Base-by-base conservation (phyloP, 2,888 invertebrate species). In the Acleris cristana region DNA sequence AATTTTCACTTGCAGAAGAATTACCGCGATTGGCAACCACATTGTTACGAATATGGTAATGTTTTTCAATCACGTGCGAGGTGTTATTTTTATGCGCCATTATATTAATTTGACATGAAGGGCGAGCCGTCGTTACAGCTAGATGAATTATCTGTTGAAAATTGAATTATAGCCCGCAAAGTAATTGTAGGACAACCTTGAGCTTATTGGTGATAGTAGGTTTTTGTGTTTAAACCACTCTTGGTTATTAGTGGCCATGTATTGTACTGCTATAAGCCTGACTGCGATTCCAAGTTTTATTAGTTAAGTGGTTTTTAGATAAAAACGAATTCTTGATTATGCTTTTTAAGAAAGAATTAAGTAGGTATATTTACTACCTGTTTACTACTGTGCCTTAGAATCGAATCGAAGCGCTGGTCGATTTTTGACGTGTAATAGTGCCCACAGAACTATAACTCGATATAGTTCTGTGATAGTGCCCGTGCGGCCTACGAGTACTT, bases 1-100 rank as follows among this genome's bases (percentile, higher is more conserved):
- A 87, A 87, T 89, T 87, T 89, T 85, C 85, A 88, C 85, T 82
- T 82, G 76, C 69, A 71, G 75, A 77, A 75, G 83, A 83, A 87
- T 87, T 87, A 79, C 84, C 73, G 74, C 74, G 76, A 79, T 79
- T 72, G 71, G 76, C 73, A 82, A 84, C 82, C 83, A 75, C 86
- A 82, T 75, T 76, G 74, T 79, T 69, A 65, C 64, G 70, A 68
- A 69, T 70, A 64, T 65, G 70, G 62, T 55, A 49, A 70, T 76
- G 75, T 78, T 79, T 78, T 79, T 78, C 79, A 81, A 79, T 79
- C 77, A 78, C 76, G 44, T 56, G 21, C 44, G 73, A 73, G 73
- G 74, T 73, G 59, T 70, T 68, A 71, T 66, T 71, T 72, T 62
- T 72, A 73, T 72, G 68, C 30, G 58, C 62, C 65, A 71, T 73